These are phyloP conservation scores for Thamnophis sirtalis DNA, from an alignment of 2,113 vertebrate genomes.

Conservation along the genomic window DNA sequence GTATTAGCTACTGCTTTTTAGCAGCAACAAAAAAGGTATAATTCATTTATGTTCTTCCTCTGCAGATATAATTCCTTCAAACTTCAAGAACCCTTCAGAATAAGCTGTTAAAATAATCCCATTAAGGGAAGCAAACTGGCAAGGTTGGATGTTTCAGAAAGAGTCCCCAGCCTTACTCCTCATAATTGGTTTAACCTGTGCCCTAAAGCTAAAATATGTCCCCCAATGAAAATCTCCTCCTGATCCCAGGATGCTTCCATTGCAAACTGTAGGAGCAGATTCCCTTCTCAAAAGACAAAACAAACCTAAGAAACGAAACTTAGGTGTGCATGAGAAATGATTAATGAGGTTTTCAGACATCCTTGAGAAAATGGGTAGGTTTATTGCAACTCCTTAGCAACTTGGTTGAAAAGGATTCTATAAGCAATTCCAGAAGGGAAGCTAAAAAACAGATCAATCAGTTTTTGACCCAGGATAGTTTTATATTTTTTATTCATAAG, in stretches of 20 bases:
- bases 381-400: neutral
- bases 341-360: neutral
- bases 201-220: neutral
- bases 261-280: neutral
- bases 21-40: neutral
- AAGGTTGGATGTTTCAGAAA: neutral
- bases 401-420: neutral
- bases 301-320: neutral
- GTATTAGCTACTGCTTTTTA: neutral
- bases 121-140: neutral
- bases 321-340: neutral
- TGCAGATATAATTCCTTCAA: neutral
- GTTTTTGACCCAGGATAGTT: neutral
- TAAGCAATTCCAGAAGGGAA: neutral
- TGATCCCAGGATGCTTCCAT: neutral
- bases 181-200: neutral
- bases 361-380: neutral
- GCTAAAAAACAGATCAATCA: neutral
- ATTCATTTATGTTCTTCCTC: slow-evolving; percentile 10
- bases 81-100: neutral
- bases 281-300: neutral
- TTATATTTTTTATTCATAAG: neutral
- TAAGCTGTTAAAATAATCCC: neutral
- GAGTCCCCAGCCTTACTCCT: neutral
- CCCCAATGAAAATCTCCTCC: neutral